Percentiles rank a stretch among this genome's conserved stretches.
Evolutionary conservation across 2,888 invertebrate genomes (phyloP).

Genomic region (Caradrina kadenii): DNA sequence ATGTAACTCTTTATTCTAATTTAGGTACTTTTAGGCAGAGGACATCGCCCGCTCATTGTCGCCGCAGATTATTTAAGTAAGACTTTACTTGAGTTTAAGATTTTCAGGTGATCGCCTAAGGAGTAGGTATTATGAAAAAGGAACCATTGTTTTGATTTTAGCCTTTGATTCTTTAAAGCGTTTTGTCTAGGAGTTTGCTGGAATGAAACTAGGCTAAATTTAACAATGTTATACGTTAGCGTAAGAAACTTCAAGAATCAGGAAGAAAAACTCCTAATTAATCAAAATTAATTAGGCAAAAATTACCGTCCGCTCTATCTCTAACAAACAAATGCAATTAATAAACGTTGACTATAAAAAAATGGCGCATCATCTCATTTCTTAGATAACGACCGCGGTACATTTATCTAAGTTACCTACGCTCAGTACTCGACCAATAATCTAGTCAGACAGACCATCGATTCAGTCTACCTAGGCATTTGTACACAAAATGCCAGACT

Average conservation of each 20-base stretch:
- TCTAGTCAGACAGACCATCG: constrained; percentile 64
- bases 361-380: constrained; percentile 60
- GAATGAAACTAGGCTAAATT: not conserved
- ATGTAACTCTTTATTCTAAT: not conserved
- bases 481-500: constrained; percentile 81
- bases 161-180: not conserved
- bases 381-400: constrained; percentile 60
- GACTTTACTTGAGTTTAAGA: not conserved
- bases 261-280: constrained; percentile 1
- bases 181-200: not conserved
- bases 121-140: constrained; percentile 17
- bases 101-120: constrained; percentile 17
- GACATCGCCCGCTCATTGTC: not conserved
- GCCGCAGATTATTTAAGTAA: not conserved
- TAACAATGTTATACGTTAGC: not conserved
- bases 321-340: constrained; percentile 54
- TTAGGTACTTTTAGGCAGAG: constrained; percentile 1
- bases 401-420: constrained; percentile 59
- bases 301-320: constrained; percentile 7
- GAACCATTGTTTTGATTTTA: constrained; percentile 22
- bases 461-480: constrained; percentile 64
- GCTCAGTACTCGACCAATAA: constrained; percentile 51
- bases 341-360: constrained; percentile 47
- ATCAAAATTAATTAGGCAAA: constrained; percentile 26
- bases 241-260: not conserved